Base-by-base conservation (phyloP, 2,888 invertebrate species). In the Dastarcus helophoroides region DNA sequence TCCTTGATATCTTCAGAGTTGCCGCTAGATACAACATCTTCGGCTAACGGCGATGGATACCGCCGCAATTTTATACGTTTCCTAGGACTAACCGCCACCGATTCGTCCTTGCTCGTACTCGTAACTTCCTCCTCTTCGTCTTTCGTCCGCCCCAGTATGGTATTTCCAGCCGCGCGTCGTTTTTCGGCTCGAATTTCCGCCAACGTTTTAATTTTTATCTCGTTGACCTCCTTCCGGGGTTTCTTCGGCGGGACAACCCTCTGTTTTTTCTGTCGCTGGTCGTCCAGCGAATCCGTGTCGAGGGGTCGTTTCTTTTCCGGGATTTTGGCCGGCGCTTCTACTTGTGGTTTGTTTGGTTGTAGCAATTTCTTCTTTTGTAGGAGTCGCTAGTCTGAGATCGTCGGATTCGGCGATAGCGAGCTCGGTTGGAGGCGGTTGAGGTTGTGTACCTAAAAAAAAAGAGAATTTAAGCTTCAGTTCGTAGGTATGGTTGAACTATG, bases 171-270 rank as follows among this genome's bases (percentile, higher is more conserved):
- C 22, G 22, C 27, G 25, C 11, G 40, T 19, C 32, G 37, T 29
- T 48, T 43, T 37, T 57, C 59, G 0, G 58, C 60, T n/a, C 58
- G 50, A 6, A 65, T 56, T 42, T 64, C 62, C 0, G 54, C 58
- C 22, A 65, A 39, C 1, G 62, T 61, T 42, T 63, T 62, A 6
- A 64, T 55, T 51, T 56, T 58, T 11, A 10, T 9, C 3, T 15
- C 41, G 6, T 30, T 40, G n/a, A 48, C 32, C 28, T 47, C 38
- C 13, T 31, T 34, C n/a, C n/a, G n/a, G n/a, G n/a, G n/a, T n/a
- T n/a, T n/a, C n/a, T n/a, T n/a, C n/a, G n/a, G 19, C n/a, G 19
- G 19, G 19, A 19, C 19, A 19, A n/a, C n/a, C n/a, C n/a, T n/a
- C n/a, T n/a, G n/a, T n/a, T n/a, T n/a, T n/a, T n/a, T n/a, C n/a